Evolutionary conservation across 2,113 vertebrate genomes (phyloP), one percentile per base, ranked within the genome.

Genomic region (Ciconia maguari): DNA sequence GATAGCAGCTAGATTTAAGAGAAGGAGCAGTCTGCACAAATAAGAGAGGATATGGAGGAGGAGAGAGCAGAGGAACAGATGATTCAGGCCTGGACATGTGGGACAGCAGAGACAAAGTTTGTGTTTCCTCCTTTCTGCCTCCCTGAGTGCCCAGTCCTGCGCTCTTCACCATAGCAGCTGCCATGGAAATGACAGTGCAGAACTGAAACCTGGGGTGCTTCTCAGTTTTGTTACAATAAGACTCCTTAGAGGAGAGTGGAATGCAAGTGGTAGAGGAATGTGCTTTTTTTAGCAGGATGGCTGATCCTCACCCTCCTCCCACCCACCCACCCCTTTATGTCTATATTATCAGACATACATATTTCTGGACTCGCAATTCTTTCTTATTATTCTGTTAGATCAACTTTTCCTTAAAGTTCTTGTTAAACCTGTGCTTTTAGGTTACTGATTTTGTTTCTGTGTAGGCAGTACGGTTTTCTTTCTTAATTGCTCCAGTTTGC

Each of bases 161-260:
- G 6, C 13, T 21, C 22, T 30, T 74, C 1, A 0, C 10, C 2
- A 0, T 4, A 52, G 51, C 19, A 86, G 9, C 51, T 86, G 54
- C 42, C 18, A 16, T 25, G 42, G 32, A 83, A 75, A 57, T 26
- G 34, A 42, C 12, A 61, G 7, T 26, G 22, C 25, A 74, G 65
- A 54, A 27, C 10, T 55, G 32, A 78, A 68, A 65, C 13, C 7
- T 34, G 14, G 4, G 5, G 12, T 41, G 14, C 21, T 87, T 80
- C 48, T 90, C 58, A 52, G 5, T 52, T 81, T 68, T 49, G 19
- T 58, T 68, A 25, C 34, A 15, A 21, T 3, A 62, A 13, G 8
- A 17, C 11, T 44, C 10, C 24, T 74, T 18, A 4, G 8, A 83
- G 32, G 12, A 57, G 6, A 22, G 12, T 15, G 11, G 51, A 76